Base-by-base conservation (phyloP, 1,140 invertebrate genomes). In the Drosophila seguyi region DNA sequence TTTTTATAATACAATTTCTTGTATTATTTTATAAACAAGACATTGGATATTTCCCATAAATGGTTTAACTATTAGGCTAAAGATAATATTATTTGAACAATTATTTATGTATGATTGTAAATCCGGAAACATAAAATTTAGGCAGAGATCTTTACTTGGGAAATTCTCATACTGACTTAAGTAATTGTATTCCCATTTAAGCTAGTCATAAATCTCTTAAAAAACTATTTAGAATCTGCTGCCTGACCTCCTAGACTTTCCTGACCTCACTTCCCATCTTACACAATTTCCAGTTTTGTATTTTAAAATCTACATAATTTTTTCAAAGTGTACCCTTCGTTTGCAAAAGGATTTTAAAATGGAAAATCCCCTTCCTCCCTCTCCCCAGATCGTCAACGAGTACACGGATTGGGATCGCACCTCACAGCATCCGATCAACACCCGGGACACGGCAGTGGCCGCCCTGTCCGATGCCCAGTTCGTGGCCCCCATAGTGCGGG, bases 341-440 rank as follows among this genome's bases (percentile, higher is more conserved):
- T 52, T 71, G 13, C 36, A 4, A 14, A 50, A 10, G 1, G 31
- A 18, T 59, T 56, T 78, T 63, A 34, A 63, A 29, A 31, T 56
- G 47, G 47, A 61, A 48, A 44, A 38, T 44, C 22, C 11, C 27
- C 10, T 8, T 65, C 6, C 36, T 42, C 42, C 29, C 53, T 47
- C 14, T 27, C 47, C 67, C 4, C 66, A 94, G 94, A 93, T 98
- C 25, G 96, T 99, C 39, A 99, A 99, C 91, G 98, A 99, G 84
- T 99, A 99, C 91, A 99, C 98, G 11, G 98, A 99, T 92, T 99
- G 98, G 98, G 97, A 98, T 91, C 94, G 97, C 92, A 98, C 98
- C 2, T 96, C 97, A 3, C 95, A 97, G 90, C 97, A 99, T 93
- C 97, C 98, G 25, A 96, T 98, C 53, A 97, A 98, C 81, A 98